These are phyloP conservation scores for Triplophysa dalaica DNA, from an alignment of 2,113 vertebrate species.

Conservation along the genomic window DNA sequence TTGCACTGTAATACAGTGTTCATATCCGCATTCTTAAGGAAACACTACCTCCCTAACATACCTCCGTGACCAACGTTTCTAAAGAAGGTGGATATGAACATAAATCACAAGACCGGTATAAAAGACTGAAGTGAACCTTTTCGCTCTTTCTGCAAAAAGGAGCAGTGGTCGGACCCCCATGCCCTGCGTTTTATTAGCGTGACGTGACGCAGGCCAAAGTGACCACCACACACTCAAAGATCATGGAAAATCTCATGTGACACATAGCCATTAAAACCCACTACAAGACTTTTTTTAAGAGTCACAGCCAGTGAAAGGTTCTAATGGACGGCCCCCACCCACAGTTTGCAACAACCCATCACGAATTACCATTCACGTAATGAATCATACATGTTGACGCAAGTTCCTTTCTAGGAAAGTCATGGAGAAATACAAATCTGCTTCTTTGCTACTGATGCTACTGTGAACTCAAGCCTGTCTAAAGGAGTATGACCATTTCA, in stretches of 20 bases:
- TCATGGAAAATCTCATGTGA: neutral
- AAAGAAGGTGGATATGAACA: slow-evolving; percentile 8
- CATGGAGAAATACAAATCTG: neutral
- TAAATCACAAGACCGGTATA: slow-evolving; percentile 12
- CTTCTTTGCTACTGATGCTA: neutral
- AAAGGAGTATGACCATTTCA: neutral
- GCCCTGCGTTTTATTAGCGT: neutral
- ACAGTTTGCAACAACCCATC: neutral
- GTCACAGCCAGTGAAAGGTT: slow-evolving; percentile 6
- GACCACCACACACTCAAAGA: slow-evolving; percentile 11
- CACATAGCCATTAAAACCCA: slow-evolving; percentile 1
- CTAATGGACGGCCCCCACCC: slow-evolving; percentile 49
- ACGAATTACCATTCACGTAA: slow-evolving; percentile 15
- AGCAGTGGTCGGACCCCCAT: neutral
- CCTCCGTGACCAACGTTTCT: too few species aligned
- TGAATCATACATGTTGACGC: slow-evolving; percentile 43
- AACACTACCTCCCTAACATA: neutral
- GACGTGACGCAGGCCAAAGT: neutral
- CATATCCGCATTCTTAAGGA: too few species aligned
- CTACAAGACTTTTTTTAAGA: slow-evolving; percentile 1
- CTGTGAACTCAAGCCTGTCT: neutral
- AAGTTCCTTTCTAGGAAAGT: neutral
- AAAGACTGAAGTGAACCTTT: slow-evolving; percentile 22
- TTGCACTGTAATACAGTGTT: too few species aligned
- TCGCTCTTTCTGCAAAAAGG: neutral